A percentile compares a stretch with the other conserved stretches of the same genome.
Evolutionary conservation across 2,113 vertebrate species (phyloP).

Genomic region (Cololabis saira): DNA sequence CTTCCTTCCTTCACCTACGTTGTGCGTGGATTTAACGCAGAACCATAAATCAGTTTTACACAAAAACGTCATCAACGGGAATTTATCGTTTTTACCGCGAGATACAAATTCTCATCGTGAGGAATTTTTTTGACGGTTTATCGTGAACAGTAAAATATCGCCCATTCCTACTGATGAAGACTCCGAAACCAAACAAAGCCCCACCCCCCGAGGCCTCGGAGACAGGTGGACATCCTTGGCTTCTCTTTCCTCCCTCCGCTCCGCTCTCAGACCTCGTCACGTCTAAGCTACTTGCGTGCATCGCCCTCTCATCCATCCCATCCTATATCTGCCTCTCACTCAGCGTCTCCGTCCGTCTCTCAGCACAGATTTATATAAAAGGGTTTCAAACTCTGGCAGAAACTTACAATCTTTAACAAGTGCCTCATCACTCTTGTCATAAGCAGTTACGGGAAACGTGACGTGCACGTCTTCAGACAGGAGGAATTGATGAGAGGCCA

Average conservation of each 20-base stretch:
- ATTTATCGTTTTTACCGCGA: no score
- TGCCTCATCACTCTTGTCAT: slow-evolving; percentile 77
- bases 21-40: no score
- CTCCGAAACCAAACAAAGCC: slow-evolving; percentile 64
- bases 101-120: no score
- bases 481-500: slow-evolving; percentile 70
- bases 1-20: no score
- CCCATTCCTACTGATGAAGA: no score
- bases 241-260: slow-evolving; percentile 29
- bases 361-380: slow-evolving; percentile 70
- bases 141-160: no score
- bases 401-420: slow-evolving; percentile 75
- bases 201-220: slow-evolving; percentile 53
- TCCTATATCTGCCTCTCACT: slow-evolving; percentile 34
- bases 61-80: no score
- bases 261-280: slow-evolving; percentile 43
- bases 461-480: slow-evolving; percentile 70
- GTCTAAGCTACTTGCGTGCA: slow-evolving; percentile 49
- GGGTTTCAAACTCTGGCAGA: slow-evolving; percentile 67
- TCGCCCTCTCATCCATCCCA: slow-evolving; percentile 12
- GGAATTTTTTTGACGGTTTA: no score
- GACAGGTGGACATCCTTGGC: slow-evolving; percentile 77
- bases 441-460: slow-evolving; percentile 75
- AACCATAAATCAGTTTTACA: no score
- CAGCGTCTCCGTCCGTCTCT: slow-evolving; percentile 49